Percentiles rank a stretch among this genome's conserved stretches.
Evolutionary conservation across 1,140 invertebrate species (phyloP).

Genomic region (Plodia interpunctella): DNA sequence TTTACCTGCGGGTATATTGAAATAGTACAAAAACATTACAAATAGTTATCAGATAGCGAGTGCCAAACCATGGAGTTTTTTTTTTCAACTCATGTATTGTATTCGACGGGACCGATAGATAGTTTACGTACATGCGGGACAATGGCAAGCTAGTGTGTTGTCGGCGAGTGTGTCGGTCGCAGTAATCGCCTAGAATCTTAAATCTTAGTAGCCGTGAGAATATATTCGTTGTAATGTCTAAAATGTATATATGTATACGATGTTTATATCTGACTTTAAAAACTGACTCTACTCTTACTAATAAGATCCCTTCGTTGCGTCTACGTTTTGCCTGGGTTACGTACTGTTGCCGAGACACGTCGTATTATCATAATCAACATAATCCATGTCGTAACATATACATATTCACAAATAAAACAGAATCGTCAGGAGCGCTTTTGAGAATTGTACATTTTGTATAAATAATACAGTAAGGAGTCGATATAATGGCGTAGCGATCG

Average conservation of each 20-base stretch:
- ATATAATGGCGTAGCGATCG: constrained; percentile 52
- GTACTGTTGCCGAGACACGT: constrained; percentile 29
- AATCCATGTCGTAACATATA: constrained; percentile 30
- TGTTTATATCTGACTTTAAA: constrained; percentile 15
- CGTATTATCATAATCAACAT: constrained; percentile 21
- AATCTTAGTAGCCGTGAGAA: constrained; percentile 4
- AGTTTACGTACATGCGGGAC: constrained; percentile 24
- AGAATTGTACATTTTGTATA: constrained; percentile 75
- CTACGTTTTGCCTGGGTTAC: not conserved
- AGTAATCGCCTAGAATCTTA: constrained; percentile 23
- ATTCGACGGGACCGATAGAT: constrained; percentile 31
- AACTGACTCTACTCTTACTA: constrained; percentile 9
- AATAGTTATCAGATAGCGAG: constrained; percentile 46
- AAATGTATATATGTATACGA: constrained; percentile 5
- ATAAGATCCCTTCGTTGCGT: not conserved
- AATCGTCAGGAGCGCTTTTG: constrained; percentile 60
- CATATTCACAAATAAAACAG: constrained; percentile 44
- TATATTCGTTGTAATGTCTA: constrained; percentile 7
- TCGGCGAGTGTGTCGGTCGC: constrained; percentile 18
- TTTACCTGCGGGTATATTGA: constrained; percentile 18
- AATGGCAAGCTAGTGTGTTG: constrained; percentile 33
- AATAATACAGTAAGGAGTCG: constrained; percentile 65
- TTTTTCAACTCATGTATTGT: constrained; percentile 30
- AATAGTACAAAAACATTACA: constrained; percentile 54
- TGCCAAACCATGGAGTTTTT: constrained; percentile 57